These are phyloP conservation scores for Hemiprocne comata DNA, from an alignment of 2,113 vertebrate genomes.

Conservation along the genomic window DNA sequence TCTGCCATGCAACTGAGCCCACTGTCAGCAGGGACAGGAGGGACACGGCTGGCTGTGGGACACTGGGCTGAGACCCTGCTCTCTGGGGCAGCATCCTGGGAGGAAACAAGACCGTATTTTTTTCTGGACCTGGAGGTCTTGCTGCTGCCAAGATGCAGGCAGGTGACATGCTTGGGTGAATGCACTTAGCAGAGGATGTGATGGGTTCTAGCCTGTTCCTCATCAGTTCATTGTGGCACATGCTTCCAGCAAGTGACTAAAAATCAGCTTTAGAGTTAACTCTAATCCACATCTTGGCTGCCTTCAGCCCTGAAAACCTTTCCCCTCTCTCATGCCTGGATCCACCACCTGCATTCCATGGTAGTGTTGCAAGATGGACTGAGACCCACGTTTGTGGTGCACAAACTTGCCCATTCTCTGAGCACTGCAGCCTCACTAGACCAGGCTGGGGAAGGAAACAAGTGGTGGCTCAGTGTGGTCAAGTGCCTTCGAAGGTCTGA, in stretches of 20 bases:
- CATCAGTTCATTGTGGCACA: not conserved
- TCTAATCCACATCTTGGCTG: not conserved
- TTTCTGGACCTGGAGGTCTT: not conserved
- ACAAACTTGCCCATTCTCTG: not conserved
- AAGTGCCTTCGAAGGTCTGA: not conserved
- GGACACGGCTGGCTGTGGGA: fast-evolving
- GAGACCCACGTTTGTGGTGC: not conserved
- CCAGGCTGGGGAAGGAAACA: not conserved
- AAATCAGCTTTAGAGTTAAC: not conserved
- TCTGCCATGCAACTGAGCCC: not conserved
- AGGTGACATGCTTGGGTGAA: not conserved
- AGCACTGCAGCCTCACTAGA: fast-evolving
- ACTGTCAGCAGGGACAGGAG: not conserved
- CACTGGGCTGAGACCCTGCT: not conserved
- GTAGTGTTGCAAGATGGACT: fast-evolving
- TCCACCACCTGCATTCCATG: not conserved
- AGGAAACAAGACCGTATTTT: fast-evolving
- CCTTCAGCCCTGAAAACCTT: not conserved
- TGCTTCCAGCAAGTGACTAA: not conserved
- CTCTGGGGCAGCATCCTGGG: fast-evolving
- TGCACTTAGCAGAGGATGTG: not conserved
- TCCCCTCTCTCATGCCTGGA: not conserved
- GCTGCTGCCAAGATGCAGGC: not conserved
- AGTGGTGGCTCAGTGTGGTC: not conserved
- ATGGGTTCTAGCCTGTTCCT: not conserved